Conservation (phyloP, 2,113 vertebrate species). For the Pterophyllum scalare region DNA sequence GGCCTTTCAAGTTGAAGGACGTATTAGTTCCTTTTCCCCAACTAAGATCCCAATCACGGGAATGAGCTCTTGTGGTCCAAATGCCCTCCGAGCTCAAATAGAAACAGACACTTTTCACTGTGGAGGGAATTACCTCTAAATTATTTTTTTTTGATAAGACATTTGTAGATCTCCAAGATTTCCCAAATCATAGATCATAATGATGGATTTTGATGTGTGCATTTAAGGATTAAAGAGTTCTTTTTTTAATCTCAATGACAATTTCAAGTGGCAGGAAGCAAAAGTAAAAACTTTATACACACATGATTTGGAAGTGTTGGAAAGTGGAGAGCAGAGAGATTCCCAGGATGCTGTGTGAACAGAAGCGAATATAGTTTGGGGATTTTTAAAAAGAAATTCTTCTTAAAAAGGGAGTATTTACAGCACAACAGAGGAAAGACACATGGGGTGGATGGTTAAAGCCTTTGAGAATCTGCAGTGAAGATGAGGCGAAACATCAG, state of each 20-base stretch:
- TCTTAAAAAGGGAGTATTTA: background rate
- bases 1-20: conserved; percentile 32
- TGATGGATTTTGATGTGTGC: background rate
- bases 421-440: background rate
- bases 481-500: conserved; percentile 18
- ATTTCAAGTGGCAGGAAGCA: conserved; percentile 3
- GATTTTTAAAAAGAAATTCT: conserved; percentile 15
- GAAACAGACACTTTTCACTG: background rate
- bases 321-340: conserved; percentile 6
- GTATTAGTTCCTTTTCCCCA: conserved; percentile 16
- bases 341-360: background rate
- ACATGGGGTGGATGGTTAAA: background rate
- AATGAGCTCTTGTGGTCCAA: conserved; percentile 42
- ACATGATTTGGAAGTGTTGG: background rate
- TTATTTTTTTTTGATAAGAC: conserved; percentile 1
- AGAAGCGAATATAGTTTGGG: background rate
- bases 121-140: background rate
- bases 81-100: conserved; percentile 23
- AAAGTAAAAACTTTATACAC: background rate
- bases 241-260: background rate
- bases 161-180: conserved; percentile 23
- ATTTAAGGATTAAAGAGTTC: conserved; percentile 16
- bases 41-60: conserved; percentile 49
- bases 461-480: conserved; percentile 8
- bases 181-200: conserved; percentile 4